Conservation (phyloP, 2,797 vertebrate species). For the Falco biarmicus region DNA sequence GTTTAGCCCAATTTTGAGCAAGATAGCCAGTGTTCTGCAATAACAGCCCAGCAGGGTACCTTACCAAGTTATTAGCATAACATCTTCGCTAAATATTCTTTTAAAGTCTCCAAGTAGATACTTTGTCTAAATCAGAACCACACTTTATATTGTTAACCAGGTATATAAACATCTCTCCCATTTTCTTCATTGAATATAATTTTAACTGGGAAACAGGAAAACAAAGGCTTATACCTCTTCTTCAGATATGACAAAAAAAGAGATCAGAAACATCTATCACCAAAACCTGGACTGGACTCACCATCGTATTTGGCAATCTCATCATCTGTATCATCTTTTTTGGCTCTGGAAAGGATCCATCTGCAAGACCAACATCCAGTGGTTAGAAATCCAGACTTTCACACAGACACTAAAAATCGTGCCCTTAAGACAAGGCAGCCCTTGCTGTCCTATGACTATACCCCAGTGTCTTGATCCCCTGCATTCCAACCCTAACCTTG, state of each 20-base stretch:
- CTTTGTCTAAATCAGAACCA: neutral
- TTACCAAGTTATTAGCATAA: neutral
- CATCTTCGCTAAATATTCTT: neutral
- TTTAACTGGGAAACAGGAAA: neutral
- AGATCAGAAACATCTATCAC: neutral
- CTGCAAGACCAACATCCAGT: slow-evolving; percentile 72
- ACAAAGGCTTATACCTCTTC: neutral
- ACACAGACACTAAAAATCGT: neutral
- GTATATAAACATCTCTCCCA: neutral
- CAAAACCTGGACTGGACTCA: slow-evolving; percentile 68
- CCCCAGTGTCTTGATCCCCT: neutral
- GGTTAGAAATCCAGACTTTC: neutral
- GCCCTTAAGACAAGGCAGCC: neutral
- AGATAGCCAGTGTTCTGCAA: neutral
- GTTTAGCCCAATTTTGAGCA: neutral
- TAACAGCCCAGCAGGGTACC: neutral
- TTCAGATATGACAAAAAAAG: neutral
- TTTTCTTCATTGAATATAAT: neutral
- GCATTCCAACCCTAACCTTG: neutral
- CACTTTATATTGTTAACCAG: neutral
- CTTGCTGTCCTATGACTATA: neutral
- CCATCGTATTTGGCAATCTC: slow-evolving; percentile 98
- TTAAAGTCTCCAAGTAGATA: neutral
- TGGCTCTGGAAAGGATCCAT: slow-evolving; percentile 93
- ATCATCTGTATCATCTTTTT: slow-evolving; percentile 94